Evolutionary conservation across 2,888 invertebrate genomes (phyloP).

Genomic region (Lycaena phlaeas): DNA sequence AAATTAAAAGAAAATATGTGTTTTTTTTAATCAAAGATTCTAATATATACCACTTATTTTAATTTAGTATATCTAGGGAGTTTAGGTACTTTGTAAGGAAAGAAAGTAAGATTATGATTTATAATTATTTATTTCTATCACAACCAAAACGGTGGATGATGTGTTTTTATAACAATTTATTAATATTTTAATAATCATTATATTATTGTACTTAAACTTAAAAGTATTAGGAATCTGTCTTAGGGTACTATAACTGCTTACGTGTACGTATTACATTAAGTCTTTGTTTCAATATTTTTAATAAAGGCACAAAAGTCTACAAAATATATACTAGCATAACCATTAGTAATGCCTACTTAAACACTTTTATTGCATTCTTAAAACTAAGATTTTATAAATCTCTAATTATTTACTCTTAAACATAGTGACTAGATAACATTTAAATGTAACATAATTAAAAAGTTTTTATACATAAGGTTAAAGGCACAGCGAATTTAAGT

Average conservation of each 20-base stretch:
- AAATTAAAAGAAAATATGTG: no score
- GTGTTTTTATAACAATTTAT: conserved; percentile 19
- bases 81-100: not conserved
- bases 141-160: conserved; percentile 11
- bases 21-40: no score
- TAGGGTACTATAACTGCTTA: conserved; percentile 47
- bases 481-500: conserved; percentile 64
- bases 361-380: conserved; percentile 7
- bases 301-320: conserved; percentile 11
- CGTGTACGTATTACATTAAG: conserved; percentile 48
- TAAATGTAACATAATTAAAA: conserved; percentile 38
- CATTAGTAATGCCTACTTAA: not conserved
- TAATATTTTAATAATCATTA: conserved; percentile 31
- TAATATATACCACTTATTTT: no score
- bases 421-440: conserved; percentile 66
- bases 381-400: conserved; percentile 15
- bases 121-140: conserved; percentile 9
- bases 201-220: conserved; percentile 20
- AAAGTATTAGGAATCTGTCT: conserved; percentile 67
- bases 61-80: no score
- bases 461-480: conserved; percentile 43
- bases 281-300: conserved; percentile 52
- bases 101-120: not conserved
- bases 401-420: conserved; percentile 36
- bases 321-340: not conserved